Conservation (phyloP, 1,140 invertebrate genomes). For the Thaumetopoea pityocampa region DNA sequence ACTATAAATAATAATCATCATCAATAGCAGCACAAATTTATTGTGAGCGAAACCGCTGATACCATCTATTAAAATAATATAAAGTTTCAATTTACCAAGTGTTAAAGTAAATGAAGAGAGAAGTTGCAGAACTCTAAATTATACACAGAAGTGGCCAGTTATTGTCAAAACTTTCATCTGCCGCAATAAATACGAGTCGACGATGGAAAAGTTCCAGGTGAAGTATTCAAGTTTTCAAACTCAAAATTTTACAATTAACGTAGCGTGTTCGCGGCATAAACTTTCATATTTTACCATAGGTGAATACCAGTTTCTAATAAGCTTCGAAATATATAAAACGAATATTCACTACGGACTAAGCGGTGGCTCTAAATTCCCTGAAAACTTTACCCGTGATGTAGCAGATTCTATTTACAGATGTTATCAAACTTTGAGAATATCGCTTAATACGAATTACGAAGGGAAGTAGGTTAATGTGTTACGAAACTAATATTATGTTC, state of each 20-base stretch:
- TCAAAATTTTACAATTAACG: conserved; percentile 45
- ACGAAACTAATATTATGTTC: too few species aligned
- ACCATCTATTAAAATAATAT: too few species aligned
- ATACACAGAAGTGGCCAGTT: conserved; percentile 30
- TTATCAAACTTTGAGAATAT: conserved; percentile 3
- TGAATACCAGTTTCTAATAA: conserved; percentile 36
- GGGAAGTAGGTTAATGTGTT: conserved; percentile 4
- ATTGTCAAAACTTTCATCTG: conserved; percentile 38
- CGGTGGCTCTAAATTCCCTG: conserved; percentile 11
- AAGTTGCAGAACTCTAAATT: conserved; percentile 15
- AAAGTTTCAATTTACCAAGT: too few species aligned
- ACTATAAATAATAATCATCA: too few species aligned
- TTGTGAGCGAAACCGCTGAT: too few species aligned
- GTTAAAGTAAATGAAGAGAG: conserved; percentile 11
- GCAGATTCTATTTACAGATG: conserved; percentile 7
- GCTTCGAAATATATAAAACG: conserved; percentile 31
- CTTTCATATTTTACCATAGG: conserved; percentile 39
- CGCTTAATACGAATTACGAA: not conserved
- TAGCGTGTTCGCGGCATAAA: conserved; percentile 27
- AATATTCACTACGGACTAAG: conserved; percentile 29
- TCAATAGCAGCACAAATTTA: too few species aligned
- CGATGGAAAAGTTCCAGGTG: conserved; percentile 32
- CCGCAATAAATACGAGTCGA: conserved; percentile 29
- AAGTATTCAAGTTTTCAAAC: conserved; percentile 50
- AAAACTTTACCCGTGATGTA: conserved; percentile 6